Evolutionary conservation across 2,888 invertebrate species (phyloP).

Genomic region (Merodon equestris): DNA sequence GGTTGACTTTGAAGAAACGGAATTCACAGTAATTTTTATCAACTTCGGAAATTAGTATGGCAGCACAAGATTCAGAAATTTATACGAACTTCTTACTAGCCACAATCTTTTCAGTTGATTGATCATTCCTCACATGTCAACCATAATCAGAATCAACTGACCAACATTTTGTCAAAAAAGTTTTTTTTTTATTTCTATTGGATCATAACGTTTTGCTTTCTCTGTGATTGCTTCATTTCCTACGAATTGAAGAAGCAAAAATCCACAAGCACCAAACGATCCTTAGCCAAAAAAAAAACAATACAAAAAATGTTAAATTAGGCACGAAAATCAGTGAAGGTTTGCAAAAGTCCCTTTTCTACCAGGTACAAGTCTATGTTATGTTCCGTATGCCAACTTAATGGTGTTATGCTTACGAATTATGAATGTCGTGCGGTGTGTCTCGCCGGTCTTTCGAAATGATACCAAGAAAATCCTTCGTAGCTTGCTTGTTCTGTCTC

Average conservation of each 20-base stretch:
- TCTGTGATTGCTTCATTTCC: background rate
- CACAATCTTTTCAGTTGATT: no score
- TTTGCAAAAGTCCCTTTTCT: background rate
- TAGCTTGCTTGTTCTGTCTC: conserved; percentile 16
- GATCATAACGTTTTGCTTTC: background rate
- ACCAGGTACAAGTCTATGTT: background rate
- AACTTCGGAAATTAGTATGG: no score
- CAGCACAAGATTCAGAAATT: no score
- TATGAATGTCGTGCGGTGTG: conserved; percentile 62
- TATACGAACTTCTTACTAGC: background rate
- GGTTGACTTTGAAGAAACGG: no score
- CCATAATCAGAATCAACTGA: no score
- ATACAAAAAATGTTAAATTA: conserved; percentile 54
- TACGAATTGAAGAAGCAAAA: conserved; percentile 14
- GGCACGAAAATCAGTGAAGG: conserved; percentile 61
- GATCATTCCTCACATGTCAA: no score
- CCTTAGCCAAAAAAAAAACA: conserved; percentile 19
- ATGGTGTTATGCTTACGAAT: conserved; percentile 61
- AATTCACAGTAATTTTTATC: no score
- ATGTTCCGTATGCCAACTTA: conserved; percentile 16
- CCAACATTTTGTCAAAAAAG: background rate
- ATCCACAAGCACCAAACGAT: conserved; percentile 33
- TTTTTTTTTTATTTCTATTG: background rate
- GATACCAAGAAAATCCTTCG: conserved; percentile 54
- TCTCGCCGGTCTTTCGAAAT: conserved; percentile 54